Evolutionary conservation across 1,140 invertebrate genomes (phyloP).

Genomic region (Drosophila nikananu): DNA sequence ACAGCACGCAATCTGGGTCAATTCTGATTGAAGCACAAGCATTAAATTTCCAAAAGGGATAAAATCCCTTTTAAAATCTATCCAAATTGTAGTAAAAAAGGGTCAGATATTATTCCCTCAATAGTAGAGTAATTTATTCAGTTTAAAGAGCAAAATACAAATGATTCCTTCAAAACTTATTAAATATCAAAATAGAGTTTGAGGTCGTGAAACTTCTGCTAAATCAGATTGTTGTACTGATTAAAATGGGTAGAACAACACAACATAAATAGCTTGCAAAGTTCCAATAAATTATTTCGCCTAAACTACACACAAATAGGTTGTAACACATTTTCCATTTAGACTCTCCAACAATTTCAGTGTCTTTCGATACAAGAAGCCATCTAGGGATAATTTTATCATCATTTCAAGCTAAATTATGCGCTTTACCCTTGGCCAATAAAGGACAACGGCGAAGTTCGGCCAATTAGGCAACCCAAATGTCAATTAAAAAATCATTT

Average conservation of each 20-base stretch:
- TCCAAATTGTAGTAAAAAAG: neutral
- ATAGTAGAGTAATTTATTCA: neutral
- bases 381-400: slow-evolving; percentile 19
- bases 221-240: neutral
- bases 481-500: slow-evolving; percentile 60
- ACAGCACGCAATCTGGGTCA: slow-evolving; percentile 15
- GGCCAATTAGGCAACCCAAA: slow-evolving; percentile 66
- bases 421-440: slow-evolving; percentile 27
- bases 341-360: neutral
- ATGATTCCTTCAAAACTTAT: neutral
- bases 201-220: neutral
- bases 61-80: neutral
- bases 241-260: neutral
- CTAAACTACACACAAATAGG: slow-evolving; percentile 2
- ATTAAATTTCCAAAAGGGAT: slow-evolving; percentile 17
- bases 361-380: neutral
- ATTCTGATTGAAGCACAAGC: slow-evolving; percentile 11
- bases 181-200: neutral
- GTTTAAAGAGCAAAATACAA: neutral
- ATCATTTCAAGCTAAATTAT: slow-evolving; percentile 49
- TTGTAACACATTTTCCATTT: neutral
- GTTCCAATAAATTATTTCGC: neutral
- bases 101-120: neutral
- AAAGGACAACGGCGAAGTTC: slow-evolving; percentile 16
- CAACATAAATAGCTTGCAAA: neutral